phyloP scores from a whole-genome alignment of 2,113 vertebrate genomes.

The Oncorhynchus clarkii region DNA sequence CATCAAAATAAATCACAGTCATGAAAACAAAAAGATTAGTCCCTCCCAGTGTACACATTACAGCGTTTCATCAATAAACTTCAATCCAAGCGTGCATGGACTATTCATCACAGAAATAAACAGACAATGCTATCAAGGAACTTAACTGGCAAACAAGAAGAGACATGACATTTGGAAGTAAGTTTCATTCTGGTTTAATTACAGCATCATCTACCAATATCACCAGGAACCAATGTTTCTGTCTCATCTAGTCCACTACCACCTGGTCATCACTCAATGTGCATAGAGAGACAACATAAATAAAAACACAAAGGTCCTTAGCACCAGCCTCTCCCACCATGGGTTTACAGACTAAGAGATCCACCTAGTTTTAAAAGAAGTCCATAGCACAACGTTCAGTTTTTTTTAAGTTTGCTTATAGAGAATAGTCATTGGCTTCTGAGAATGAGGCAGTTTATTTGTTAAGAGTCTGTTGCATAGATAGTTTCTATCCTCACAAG shows the following conservation, averaged over 20 bases:
- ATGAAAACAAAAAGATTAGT: conserved; percentile 15
- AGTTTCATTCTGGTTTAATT: no score
- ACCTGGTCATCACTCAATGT: conserved; percentile 29
- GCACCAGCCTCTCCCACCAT: conserved; percentile 1
- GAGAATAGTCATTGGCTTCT: conserved; percentile 1
- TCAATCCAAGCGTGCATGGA: no score
- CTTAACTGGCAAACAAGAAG: conserved; percentile 28
- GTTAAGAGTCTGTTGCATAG: background rate
- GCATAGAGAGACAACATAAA: conserved; percentile 26
- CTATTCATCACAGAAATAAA: background rate
- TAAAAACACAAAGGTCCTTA: conserved; percentile 22
- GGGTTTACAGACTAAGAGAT: conserved; percentile 38
- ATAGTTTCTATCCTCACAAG: conserved; percentile 64
- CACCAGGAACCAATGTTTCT: conserved; percentile 30
- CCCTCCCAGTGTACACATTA: conserved; percentile 35
- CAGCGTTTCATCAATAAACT: no score
- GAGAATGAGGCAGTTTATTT: conserved; percentile 36
- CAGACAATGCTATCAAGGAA: conserved; percentile 38
- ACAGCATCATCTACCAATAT: no score
- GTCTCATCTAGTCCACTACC: conserved; percentile 13
- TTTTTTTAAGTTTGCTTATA: conserved; percentile 32
- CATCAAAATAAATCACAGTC: conserved; percentile 27
- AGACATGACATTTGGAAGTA: conserved; percentile 8
- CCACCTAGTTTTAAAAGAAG: conserved; percentile 7
- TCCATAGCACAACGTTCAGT: conserved; percentile 22